phyloP scores from a whole-genome alignment of 2,113 vertebrate species.

The Recurvirostra avosetta region DNA sequence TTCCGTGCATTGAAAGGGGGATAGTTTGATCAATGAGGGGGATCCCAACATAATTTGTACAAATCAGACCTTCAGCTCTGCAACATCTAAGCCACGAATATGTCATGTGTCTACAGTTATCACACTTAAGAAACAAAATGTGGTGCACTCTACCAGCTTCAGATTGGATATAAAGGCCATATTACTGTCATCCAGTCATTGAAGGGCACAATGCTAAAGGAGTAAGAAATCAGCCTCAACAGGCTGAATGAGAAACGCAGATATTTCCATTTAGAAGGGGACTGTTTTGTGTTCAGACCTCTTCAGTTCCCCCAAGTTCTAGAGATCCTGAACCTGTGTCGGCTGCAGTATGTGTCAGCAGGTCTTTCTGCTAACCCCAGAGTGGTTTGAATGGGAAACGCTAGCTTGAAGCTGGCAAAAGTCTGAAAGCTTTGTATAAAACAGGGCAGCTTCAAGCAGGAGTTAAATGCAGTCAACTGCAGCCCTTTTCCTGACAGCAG shows the following conservation, averaged over 20 bases:
- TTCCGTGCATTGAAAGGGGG: not conserved
- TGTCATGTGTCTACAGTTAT: not conserved
- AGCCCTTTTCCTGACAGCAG: conserved; percentile 28
- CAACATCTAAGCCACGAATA: not conserved
- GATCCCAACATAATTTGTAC: not conserved
- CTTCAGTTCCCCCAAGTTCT: not conserved
- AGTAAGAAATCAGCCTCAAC: not conserved
- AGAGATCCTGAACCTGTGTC: not conserved
- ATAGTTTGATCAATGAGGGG: not conserved
- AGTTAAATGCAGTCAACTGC: not conserved
- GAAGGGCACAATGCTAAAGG: not conserved
- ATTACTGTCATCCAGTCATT: not conserved
- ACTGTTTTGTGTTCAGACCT: not conserved
- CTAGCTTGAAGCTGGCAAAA: not conserved
- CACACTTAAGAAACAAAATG: not conserved
- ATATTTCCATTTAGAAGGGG: not conserved
- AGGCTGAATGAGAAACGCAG: not conserved
- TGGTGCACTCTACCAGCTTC: not conserved
- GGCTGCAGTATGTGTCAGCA: not conserved
- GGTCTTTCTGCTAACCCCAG: not conserved
- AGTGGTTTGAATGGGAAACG: not conserved
- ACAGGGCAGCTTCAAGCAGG: not conserved
- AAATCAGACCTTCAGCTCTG: not conserved
- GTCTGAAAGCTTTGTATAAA: not conserved
- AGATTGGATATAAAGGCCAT: not conserved